Evolutionary conservation across 2,888 invertebrate genomes (phyloP).

Genomic region (Diarsia dahlii): DNA sequence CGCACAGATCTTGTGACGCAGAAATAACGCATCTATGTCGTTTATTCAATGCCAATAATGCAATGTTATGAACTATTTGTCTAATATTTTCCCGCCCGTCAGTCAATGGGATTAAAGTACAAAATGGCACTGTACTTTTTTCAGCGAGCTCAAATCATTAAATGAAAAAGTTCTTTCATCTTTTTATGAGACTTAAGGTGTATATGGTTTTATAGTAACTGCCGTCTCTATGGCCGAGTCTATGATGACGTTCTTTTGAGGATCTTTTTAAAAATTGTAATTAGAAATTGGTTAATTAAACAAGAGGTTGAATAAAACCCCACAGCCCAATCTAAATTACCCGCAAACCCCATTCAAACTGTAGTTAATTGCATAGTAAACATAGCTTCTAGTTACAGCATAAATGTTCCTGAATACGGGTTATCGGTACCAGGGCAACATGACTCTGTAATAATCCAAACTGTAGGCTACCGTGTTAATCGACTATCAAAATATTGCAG

Average conservation of each 20-base stretch:
- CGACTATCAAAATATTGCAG: constrained; percentile 51
- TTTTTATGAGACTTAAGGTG: neutral
- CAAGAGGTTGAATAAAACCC: neutral
- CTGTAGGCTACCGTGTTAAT: constrained; percentile 32
- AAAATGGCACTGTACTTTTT: neutral
- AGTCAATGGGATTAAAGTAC: too few relatives aligned
- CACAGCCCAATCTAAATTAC: neutral
- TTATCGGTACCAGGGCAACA: constrained; percentile 42
- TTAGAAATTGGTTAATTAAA: neutral
- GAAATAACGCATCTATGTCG: too few relatives aligned
- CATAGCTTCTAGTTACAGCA: neutral
- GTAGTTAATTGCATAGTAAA: neutral
- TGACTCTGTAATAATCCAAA: constrained; percentile 35
- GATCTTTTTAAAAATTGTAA: neutral
- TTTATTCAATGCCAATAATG: too few relatives aligned
- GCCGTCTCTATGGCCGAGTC: neutral
- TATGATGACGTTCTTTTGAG: neutral
- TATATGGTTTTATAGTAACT: neutral
- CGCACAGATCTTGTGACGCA: too few relatives aligned
- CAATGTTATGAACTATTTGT: neutral
- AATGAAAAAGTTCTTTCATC: neutral
- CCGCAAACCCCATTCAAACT: neutral
- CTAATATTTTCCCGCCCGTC: neutral
- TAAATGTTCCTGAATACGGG: constrained; percentile 17
- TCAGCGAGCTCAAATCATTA: neutral